phyloP scores from a whole-genome alignment of 2,113 vertebrate genomes.

The Heliornis fulica region DNA sequence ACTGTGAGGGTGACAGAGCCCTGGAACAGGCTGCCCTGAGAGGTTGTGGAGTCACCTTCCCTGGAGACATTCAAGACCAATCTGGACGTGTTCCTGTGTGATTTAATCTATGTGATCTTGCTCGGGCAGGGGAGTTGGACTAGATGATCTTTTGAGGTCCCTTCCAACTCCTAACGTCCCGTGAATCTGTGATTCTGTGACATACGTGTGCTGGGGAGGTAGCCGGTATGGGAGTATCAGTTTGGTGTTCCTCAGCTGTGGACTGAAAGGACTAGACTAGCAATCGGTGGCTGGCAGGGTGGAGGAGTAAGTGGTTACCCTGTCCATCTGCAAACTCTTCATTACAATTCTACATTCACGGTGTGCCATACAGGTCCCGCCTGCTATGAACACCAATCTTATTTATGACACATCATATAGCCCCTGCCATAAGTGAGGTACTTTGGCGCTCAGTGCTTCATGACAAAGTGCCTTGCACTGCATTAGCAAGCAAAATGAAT shows the following conservation, averaged over 20 bases:
- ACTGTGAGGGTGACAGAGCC: no score
- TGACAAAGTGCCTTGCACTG: not conserved
- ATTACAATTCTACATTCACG: not conserved
- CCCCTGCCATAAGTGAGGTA: constrained; percentile 30
- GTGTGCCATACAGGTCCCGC: not conserved
- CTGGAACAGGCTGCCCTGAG: no score
- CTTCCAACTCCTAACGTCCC: no score
- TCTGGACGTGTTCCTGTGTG: no score
- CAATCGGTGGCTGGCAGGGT: not conserved
- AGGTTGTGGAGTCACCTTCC: no score
- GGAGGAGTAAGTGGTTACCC: not conserved
- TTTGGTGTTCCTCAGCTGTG: not conserved
- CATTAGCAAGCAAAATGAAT: constrained; percentile 49
- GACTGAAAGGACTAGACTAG: not conserved
- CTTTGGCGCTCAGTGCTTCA: not conserved
- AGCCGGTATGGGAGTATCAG: not conserved
- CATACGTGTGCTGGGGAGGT: not conserved
- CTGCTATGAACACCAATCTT: constrained; percentile 9
- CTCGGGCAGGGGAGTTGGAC: no score
- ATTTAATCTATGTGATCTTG: no score
- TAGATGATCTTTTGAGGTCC: no score
- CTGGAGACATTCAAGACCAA: no score
- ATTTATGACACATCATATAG: constrained; percentile 27
- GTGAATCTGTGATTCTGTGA: no score
- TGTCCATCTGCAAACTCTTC: not conserved